These are phyloP conservation scores for Zygogramma bicolorata DNA, from an alignment of 2,888 invertebrate genomes.

Conservation along the genomic window DNA sequence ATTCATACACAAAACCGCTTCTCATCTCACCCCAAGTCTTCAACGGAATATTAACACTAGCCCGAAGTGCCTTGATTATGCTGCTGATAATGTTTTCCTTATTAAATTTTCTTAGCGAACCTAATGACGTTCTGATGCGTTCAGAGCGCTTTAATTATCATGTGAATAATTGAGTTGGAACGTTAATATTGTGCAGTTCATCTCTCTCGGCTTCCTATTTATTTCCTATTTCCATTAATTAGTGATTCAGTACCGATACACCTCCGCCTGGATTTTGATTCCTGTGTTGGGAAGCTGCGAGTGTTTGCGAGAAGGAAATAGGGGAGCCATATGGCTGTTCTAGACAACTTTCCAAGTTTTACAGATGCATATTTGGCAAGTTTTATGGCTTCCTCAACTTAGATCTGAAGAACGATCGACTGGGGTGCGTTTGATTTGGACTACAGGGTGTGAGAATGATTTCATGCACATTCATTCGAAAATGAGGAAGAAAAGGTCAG, in stretches of 20 bases:
- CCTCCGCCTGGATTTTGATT: slow-evolving; percentile 7
- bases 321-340: not conserved
- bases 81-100: slow-evolving; percentile 58
- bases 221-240: slow-evolving; percentile 51
- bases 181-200: slow-evolving; percentile 59
- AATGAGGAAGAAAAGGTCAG: no score
- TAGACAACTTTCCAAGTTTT: no score
- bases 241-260: slow-evolving; percentile 39
- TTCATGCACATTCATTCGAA: no score
- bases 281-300: not conserved
- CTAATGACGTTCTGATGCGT: slow-evolving; percentile 60
- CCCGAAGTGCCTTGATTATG: slow-evolving; percentile 53
- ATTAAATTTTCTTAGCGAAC: slow-evolving; percentile 60
- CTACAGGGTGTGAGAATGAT: no score
- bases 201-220: slow-evolving; percentile 54
- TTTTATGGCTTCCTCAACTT: no score
- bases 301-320: not conserved
- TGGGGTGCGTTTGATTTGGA: no score
- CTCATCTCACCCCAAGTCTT: slow-evolving; percentile 15
- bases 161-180: slow-evolving; percentile 59
- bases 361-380: no score
- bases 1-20: slow-evolving; percentile 9
- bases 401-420: no score
- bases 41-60: slow-evolving; percentile 41
- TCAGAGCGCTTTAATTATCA: slow-evolving; percentile 59